phyloP scores from a whole-genome alignment of 2,888 invertebrate species.

The Thalpophila matura region DNA sequence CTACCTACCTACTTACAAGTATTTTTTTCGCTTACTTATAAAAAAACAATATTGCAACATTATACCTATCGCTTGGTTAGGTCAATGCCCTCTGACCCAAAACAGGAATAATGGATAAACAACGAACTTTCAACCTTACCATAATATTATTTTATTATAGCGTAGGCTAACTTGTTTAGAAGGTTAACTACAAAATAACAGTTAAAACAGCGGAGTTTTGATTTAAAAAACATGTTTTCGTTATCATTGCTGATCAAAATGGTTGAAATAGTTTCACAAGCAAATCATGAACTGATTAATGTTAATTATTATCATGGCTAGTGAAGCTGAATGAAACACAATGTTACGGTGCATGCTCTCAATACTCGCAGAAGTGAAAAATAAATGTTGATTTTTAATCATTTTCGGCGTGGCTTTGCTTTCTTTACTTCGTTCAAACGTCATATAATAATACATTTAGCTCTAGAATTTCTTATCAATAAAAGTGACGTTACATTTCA shows the following conservation, averaged over 20 bases:
- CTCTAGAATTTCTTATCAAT: background rate
- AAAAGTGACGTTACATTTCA: no score
- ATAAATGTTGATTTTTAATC: background rate
- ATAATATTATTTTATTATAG: background rate
- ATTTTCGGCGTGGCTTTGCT: background rate
- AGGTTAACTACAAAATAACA: background rate
- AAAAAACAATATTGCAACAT: conserved; percentile 25
- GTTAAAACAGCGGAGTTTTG: background rate
- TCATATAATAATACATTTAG: background rate
- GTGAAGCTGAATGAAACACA: background rate
- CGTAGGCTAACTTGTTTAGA: background rate
- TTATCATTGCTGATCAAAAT: no score
- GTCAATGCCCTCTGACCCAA: conserved; percentile 42
- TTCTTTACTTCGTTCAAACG: background rate
- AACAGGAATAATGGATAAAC: background rate
- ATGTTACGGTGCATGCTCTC: background rate
- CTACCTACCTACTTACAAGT: no score
- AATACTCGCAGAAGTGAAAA: background rate
- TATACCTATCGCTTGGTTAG: conserved; percentile 4
- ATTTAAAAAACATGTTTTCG: background rate
- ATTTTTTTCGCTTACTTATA: no score
- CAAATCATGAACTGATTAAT: conserved; percentile 4
- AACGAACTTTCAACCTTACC: conserved; percentile 14
- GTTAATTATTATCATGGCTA: background rate
- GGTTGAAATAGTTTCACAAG: background rate